phyloP scores from a whole-genome alignment of 37 sponge, comb jelly and placozoan genomes.

The Diacarnus erythraeanus region DNA sequence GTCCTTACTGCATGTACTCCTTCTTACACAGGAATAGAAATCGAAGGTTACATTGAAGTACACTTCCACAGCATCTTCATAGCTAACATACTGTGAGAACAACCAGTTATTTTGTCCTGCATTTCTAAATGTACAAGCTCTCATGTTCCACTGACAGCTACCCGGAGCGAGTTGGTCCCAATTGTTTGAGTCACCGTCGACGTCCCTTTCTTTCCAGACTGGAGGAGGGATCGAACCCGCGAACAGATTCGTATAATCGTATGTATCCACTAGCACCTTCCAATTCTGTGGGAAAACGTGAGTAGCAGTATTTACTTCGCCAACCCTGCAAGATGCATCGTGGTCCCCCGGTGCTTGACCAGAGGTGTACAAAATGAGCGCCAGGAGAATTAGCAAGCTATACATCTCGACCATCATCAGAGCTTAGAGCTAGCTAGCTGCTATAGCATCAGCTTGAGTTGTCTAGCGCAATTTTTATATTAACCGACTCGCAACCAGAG shows the following conservation, averaged over 20 bases:
- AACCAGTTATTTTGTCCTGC: conserved; percentile 13
- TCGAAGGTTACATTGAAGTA: conserved; percentile 9
- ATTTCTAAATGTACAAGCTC: not conserved
- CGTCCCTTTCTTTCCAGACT: not conserved
- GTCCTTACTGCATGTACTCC: not conserved
- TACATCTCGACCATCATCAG: not conserved
- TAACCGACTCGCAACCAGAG: too few species aligned
- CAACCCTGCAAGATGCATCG: not conserved
- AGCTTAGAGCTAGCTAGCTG: too few species aligned
- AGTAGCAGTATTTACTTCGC: not conserved
- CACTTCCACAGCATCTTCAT: not conserved
- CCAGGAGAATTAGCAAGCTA: too few species aligned
- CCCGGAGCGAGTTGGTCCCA: not conserved
- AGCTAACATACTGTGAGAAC: conserved; percentile 1
- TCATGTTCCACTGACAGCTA: not conserved
- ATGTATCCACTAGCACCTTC: not conserved
- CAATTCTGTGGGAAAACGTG: not conserved
- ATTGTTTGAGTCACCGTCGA: too few species aligned
- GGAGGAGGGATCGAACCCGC: not conserved
- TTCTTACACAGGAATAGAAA: too few species aligned
- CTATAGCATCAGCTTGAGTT: too few species aligned
- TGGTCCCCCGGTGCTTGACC: not conserved
- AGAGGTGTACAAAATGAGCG: too few species aligned
- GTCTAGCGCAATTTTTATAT: too few species aligned
- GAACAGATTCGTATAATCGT: not conserved